These are phyloP conservation scores for Lissonota sp. DNA, from an alignment of 2,888 invertebrate species.

Conservation along the genomic window DNA sequence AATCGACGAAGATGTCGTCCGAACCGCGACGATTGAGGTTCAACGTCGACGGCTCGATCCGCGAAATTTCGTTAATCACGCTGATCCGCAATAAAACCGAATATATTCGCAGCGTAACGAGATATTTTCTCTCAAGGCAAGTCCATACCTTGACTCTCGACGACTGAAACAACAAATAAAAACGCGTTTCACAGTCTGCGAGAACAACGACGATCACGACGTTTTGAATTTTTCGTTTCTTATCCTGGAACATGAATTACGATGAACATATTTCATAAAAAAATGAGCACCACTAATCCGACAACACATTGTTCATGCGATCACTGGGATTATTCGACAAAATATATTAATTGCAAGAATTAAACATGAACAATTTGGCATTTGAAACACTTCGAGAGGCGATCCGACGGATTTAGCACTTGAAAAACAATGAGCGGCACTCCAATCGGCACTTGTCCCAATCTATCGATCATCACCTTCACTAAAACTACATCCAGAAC, in stretches of 20 bases:
- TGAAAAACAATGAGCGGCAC: too few species aligned
- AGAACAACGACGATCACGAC: conserved; percentile 52
- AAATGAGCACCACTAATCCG: conserved; percentile 6
- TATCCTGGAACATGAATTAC: conserved; percentile 52
- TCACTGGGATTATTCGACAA: neutral
- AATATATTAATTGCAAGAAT: neutral
- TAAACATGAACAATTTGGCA: neutral
- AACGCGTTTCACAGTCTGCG: conserved; percentile 69
- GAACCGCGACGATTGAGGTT: conserved; percentile 68
- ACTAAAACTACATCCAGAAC: too few species aligned
- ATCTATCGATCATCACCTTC: too few species aligned
- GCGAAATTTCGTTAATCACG: conserved; percentile 14
- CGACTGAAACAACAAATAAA: conserved; percentile 80
- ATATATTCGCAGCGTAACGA: conserved; percentile 15
- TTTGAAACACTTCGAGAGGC: neutral
- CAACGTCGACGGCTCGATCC: conserved; percentile 53
- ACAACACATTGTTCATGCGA: conserved; percentile 37
- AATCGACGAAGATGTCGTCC: conserved; percentile 64
- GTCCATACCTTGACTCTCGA: conserved; percentile 79
- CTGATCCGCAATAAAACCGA: conserved; percentile 7
- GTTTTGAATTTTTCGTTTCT: conserved; percentile 49
- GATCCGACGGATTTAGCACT: conserved; percentile 16
- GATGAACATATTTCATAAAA: neutral
- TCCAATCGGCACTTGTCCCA: too few species aligned
- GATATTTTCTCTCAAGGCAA: conserved; percentile 69